Percentiles rank a stretch among this genome's conserved stretches.
These are phyloP conservation scores for Alligator sinensis DNA, from an alignment of 2,113 vertebrate species.

Conservation along the genomic window DNA sequence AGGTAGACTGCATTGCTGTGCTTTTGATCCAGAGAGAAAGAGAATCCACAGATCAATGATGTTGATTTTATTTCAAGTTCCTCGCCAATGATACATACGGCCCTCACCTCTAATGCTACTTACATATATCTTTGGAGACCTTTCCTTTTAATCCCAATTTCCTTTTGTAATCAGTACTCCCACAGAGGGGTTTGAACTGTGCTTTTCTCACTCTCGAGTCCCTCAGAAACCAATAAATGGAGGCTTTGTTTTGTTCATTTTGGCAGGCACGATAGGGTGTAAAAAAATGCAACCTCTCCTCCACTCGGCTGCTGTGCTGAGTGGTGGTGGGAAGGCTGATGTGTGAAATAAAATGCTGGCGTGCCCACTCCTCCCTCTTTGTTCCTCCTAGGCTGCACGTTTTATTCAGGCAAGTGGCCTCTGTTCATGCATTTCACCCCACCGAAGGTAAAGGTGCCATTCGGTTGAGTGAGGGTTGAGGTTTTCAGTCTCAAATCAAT, in stretches of 20 bases:
- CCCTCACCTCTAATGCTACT: background rate
- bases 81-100: background rate
- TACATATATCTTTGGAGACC: background rate
- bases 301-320: background rate
- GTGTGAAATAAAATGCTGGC: background rate
- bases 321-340: background rate
- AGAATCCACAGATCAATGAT: background rate
- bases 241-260: background rate
- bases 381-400: background rate
- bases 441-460: background rate
- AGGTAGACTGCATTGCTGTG: background rate
- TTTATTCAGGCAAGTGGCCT: background rate
- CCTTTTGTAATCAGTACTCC: background rate
- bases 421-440: background rate
- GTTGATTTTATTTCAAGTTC: background rate
- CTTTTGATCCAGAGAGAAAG: background rate
- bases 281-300: background rate
- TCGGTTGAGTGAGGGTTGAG: background rate
- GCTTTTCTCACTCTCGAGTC: background rate
- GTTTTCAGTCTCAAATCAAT: background rate
- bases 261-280: no score
- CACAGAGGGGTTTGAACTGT: background rate
- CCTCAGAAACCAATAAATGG: background rate
- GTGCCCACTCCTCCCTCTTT: background rate
- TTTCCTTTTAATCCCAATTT: background rate